Evolutionary conservation across 2,797 vertebrate genomes (phyloP), one percentile per base, ranked within the genome.

Genomic region (Clamator glandarius): DNA sequence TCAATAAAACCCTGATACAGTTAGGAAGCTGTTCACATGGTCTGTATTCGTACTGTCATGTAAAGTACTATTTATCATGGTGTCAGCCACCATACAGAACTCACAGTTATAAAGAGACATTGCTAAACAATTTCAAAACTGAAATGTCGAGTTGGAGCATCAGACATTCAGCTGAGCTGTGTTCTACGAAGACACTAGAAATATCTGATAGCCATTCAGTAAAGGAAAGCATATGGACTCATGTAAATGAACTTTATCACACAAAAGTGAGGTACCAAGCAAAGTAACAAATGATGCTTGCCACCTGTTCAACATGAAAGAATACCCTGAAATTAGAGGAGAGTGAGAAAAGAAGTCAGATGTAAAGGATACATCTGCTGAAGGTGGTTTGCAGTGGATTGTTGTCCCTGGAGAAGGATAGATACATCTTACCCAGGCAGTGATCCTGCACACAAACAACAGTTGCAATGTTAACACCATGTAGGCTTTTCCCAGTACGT

Each of bases 301-400:
- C 84, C 95, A 96, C 85, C 91, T 96, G 93, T 69, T 85, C 55
- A 69, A 52, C 62, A 55, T 52, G 26, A 96, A 95, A 95, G 26
- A 35, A 42, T 78, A 92, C 62, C 87, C 93, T 87, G 90, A 94
- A 95, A 96, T 89, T 41, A 67, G 69, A 96, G 89, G 17, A 94
- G 55, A 24, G 55, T 89, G 69, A 90, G 55, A 84, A 91, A 77
- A 72, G 19, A 42, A 85, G 46, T 69, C 82, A 78, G n/a, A 68
- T 86, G 84, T 91, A 96, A 95, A 90, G 51, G 52, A 96, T 92
- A 93, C 79, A 59, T 89, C 81, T 1, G 2, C 69, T 93, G 79
- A 84, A 84, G 73, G 92, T 41, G 58, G 62, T 51, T 92, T 94
- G 69, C 73, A 69, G 84, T 72, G 42, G 15, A n/a, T 42, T 69